Conservation (phyloP, 2,113 vertebrate species). For the Ophiodon elongatus region DNA sequence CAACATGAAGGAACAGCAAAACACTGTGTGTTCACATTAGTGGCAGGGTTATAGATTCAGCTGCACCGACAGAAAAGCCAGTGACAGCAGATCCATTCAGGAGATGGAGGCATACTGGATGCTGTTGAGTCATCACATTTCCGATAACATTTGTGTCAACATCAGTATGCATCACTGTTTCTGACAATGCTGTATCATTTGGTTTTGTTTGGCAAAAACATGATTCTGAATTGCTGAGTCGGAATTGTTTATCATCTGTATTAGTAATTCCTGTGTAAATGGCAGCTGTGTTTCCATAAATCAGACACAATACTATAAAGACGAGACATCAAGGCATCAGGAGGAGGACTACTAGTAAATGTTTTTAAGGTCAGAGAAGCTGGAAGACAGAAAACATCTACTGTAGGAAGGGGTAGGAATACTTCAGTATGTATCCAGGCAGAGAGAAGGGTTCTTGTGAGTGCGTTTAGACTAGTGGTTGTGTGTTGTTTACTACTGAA, state of each 20-base stretch:
- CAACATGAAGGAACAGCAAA: slow-evolving; percentile 64
- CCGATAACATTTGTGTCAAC: slow-evolving; percentile 58
- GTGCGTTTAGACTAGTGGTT: slow-evolving; percentile 5
- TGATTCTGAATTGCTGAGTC: slow-evolving; percentile 5
- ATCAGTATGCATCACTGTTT: slow-evolving; percentile 52
- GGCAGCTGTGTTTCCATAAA: slow-evolving; percentile 21
- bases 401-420: background rate
- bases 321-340: slow-evolving; percentile 10
- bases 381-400: slow-evolving; percentile 26
- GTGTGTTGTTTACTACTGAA: slow-evolving; percentile 6
- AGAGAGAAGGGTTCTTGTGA: background rate
- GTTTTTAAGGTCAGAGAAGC: slow-evolving; percentile 12
- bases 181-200: slow-evolving; percentile 29
- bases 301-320: slow-evolving; percentile 6
- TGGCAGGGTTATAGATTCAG: slow-evolving; percentile 56
- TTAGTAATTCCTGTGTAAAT: slow-evolving; percentile 16
- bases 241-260: slow-evolving; percentile 18
- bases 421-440: background rate
- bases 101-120: slow-evolving; percentile 38
- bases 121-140: slow-evolving; percentile 65
- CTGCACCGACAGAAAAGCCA: slow-evolving; percentile 55
- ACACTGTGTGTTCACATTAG: slow-evolving; percentile 62
- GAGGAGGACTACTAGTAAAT: background rate
- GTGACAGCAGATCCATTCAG: slow-evolving; percentile 64
- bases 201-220: slow-evolving; percentile 41